These are phyloP conservation scores for Eulemur rufifrons DNA, from an alignment of 2,113 vertebrate genomes.

Conservation along the genomic window DNA sequence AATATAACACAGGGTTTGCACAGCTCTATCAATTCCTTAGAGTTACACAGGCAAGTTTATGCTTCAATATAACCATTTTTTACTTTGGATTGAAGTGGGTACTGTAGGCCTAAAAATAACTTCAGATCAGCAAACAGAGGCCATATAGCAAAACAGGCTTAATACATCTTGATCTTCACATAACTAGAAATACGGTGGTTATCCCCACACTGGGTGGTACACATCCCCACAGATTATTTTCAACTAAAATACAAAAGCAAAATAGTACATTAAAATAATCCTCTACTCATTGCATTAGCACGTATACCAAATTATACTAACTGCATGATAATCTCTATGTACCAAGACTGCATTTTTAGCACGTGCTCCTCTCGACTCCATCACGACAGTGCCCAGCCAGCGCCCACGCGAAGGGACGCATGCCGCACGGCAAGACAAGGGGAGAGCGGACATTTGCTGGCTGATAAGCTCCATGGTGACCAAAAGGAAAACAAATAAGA, in stretches of 20 bases:
- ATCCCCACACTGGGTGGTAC: neutral
- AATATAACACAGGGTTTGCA: slow-evolving; percentile 55
- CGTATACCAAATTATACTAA: neutral
- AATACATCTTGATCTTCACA: neutral
- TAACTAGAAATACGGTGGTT: neutral
- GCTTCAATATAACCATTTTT: slow-evolving; percentile 50
- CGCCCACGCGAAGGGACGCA: neutral
- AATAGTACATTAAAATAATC: slow-evolving; percentile 55
- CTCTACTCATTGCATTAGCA: slow-evolving; percentile 53
- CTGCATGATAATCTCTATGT: neutral
- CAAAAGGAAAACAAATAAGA: neutral
- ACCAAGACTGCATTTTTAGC: neutral
- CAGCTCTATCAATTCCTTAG: slow-evolving; percentile 54
- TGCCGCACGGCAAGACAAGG: neutral
- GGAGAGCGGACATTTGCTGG: accelerated
- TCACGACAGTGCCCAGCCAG: neutral
- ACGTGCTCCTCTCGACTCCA: neutral
- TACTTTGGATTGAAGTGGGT: slow-evolving; percentile 46
- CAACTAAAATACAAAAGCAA: neutral
- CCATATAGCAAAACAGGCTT: neutral
- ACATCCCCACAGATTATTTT: neutral
- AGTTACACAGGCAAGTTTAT: slow-evolving; percentile 54
- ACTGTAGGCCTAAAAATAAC: slow-evolving; percentile 52
- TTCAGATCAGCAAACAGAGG: slow-evolving; percentile 40
- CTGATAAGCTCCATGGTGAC: neutral